Percentiles rank a stretch among this genome's conserved stretches.
These are phyloP conservation scores for Phalacrocorax aristotelis DNA, from an alignment of 2,113 vertebrate species.

Conservation along the genomic window DNA sequence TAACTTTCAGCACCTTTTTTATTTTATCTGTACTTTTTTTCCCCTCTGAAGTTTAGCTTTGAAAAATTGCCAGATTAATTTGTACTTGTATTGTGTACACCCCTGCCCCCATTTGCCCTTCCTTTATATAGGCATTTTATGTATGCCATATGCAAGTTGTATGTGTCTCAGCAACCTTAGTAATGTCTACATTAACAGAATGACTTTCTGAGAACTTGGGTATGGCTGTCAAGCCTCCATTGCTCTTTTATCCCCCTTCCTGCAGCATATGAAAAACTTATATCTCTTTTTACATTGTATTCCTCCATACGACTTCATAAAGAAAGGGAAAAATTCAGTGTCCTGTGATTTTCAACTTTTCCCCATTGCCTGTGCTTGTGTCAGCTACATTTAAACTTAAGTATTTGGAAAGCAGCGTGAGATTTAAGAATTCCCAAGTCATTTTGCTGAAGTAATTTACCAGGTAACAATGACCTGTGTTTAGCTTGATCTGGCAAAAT, in stretches of 20 bases:
- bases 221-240: neutral
- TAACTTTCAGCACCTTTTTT: neutral
- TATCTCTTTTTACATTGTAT: neutral
- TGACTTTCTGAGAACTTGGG: neutral
- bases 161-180: neutral
- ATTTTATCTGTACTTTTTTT: neutral
- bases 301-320: neutral
- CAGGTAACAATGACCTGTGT: neutral
- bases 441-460: neutral
- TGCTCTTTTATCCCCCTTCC: neutral
- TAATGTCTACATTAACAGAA: neutral
- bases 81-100: neutral
- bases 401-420: neutral
- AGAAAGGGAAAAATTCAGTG: neutral
- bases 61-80: neutral
- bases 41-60: neutral
- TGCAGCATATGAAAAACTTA: neutral
- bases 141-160: neutral
- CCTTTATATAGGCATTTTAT: neutral
- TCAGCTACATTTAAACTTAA: neutral
- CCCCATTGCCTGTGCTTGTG: neutral
- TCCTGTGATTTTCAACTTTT: neutral
- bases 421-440: neutral
- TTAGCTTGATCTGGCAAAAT: neutral
- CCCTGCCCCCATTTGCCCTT: neutral